Evolutionary conservation across 1,140 invertebrate species (phyloP).

Genomic region (Drosophila melanica): DNA sequence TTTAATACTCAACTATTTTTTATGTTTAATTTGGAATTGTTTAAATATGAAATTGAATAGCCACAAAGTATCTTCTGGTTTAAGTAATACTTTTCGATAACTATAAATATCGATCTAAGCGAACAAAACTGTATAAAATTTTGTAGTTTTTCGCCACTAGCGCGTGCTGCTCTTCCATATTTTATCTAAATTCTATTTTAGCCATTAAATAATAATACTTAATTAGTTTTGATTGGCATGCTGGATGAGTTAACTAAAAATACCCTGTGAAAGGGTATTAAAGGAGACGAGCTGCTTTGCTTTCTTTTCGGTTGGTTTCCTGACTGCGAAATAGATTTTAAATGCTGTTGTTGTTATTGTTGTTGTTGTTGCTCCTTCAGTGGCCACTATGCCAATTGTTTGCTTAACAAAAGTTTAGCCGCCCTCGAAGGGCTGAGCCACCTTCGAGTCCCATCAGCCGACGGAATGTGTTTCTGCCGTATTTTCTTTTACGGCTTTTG

Average conservation of each 20-base stretch:
- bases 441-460: conserved; percentile 43
- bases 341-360: conserved; percentile 60
- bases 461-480: conserved; percentile 26
- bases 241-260: not conserved
- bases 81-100: no score
- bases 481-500: conserved; percentile 56
- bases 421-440: conserved; percentile 34
- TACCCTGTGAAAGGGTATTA: not conserved
- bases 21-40: no score
- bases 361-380: conserved; percentile 32
- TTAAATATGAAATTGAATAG: no score
- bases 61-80: no score
- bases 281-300: conserved; percentile 31
- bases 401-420: conserved; percentile 83
- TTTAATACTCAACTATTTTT: no score
- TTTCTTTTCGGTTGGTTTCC: conserved; percentile 70
- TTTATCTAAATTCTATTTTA: no score
- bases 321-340: conserved; percentile 74
- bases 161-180: no score
- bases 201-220: no score
- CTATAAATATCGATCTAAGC: no score
- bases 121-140: no score
- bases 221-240: not conserved
- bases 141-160: no score
- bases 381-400: conserved; percentile 79